Conservation (phyloP, 2,113 vertebrate species). For the Anthoscopus minutus region DNA sequence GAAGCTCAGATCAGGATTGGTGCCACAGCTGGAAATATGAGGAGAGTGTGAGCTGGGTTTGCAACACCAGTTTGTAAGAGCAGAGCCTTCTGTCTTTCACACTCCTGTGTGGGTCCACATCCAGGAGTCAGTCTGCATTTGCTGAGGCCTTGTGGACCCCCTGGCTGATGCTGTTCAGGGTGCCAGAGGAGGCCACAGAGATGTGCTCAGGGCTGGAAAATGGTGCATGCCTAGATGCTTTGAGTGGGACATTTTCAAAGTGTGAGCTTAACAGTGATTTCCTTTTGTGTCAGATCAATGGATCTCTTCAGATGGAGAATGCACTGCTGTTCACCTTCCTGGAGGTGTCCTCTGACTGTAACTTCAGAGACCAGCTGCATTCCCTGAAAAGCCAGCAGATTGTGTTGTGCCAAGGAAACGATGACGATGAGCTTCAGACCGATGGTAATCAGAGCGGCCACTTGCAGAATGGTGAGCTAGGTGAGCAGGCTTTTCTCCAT, state of each 20-base stretch:
- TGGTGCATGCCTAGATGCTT: rapidly evolving
- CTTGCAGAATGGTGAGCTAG: not conserved
- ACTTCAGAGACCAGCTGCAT: conserved; percentile 46
- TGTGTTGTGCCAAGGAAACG: rapidly evolving
- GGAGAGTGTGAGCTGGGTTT: not conserved
- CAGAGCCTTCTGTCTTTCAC: not conserved
- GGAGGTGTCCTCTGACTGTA: not conserved
- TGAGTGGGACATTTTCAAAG: not conserved
- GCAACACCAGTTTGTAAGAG: not conserved
- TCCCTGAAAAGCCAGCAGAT: not conserved
- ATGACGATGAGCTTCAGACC: conserved; percentile 52
- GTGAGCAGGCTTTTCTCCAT: not conserved
- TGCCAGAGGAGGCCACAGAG: not conserved
- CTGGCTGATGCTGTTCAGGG: not conserved
- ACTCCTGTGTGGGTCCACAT: not conserved
- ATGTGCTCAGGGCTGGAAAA: not conserved
- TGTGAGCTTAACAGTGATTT: not conserved
- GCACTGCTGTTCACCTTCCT: conserved; percentile 64
- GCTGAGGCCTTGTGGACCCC: not conserved
- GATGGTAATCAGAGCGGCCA: conserved; percentile 59
- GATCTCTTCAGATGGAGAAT: not conserved
- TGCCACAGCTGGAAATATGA: not conserved
- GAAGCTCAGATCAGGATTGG: not conserved
- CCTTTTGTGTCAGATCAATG: not conserved
- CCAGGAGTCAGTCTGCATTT: not conserved